Percentiles rank a stretch among this genome's conserved stretches.
phyloP scores from a whole-genome alignment of 2,797 vertebrate genomes.

The Picus viridis region DNA sequence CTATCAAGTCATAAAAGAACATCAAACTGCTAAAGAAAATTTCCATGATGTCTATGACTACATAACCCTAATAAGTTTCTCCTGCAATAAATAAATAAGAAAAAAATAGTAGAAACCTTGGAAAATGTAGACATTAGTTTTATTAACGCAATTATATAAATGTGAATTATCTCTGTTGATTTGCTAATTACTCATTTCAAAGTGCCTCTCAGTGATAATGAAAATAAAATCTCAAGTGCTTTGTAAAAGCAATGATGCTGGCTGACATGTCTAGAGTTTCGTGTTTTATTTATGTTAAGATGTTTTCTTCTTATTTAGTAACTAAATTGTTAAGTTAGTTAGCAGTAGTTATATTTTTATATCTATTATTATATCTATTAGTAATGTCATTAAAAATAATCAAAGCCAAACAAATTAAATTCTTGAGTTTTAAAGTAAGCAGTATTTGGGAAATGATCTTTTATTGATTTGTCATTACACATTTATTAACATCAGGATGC shows the following conservation, averaged over 20 bases:
- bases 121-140: conserved; percentile 70
- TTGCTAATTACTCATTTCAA: conserved; percentile 78
- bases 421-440: background rate
- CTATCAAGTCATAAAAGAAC: conserved; percentile 46
- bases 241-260: conserved; percentile 74
- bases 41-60: conserved; percentile 38
- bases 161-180: conserved; percentile 80
- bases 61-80: conserved; percentile 59
- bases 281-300: conserved; percentile 71
- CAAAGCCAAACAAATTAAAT: background rate
- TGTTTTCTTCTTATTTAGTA: conserved; percentile 63
- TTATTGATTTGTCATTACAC: background rate
- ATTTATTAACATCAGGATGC: background rate
- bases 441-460: background rate
- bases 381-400: background rate
- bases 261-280: conserved; percentile 61
- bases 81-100: conserved; percentile 66
- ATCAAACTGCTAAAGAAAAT: conserved; percentile 50
- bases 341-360: conserved; percentile 13
- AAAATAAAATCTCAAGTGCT: conserved; percentile 80
- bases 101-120: conserved; percentile 65
- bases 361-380: background rate
- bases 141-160: conserved; percentile 78
- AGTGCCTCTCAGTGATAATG: conserved; percentile 73
- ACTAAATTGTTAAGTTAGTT: conserved; percentile 66